Conservation (phyloP, 2,888 invertebrate genomes). For the Rhingia rostrata region DNA sequence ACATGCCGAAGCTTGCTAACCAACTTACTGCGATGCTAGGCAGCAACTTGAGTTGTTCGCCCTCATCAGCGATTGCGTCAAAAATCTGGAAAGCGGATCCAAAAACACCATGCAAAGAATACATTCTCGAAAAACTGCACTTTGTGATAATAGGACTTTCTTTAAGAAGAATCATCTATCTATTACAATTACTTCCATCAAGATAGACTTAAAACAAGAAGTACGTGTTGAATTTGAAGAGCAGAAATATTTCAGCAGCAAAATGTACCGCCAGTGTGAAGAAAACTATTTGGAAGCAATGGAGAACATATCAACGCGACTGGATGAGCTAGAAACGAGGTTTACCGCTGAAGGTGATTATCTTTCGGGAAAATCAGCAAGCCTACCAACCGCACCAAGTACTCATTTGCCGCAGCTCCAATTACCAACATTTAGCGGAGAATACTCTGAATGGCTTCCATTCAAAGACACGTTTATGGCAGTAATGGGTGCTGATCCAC, state of each 20-base stretch:
- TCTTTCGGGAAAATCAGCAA: conserved; percentile 1
- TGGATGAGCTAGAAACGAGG: background rate
- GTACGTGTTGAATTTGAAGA: background rate
- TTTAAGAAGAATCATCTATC: conserved; percentile 7
- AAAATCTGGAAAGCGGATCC: no score
- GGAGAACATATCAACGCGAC: background rate
- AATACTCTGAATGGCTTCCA: no score
- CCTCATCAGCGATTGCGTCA: no score
- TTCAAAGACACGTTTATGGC: no score
- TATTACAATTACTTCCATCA: conserved; percentile 1
- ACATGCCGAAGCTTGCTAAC: no score
- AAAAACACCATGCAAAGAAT: no score
- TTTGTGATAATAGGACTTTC: conserved; percentile 9
- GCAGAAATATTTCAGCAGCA: background rate
- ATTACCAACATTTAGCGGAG: no score
- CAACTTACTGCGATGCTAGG: no score
- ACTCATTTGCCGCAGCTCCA: no score
- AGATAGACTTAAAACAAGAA: conserved; percentile 7
- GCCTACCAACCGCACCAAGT: background rate
- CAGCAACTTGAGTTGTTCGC: no score
- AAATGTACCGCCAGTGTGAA: no score
- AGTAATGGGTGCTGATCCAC: background rate
- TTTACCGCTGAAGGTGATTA: background rate
- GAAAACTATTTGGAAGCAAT: no score
- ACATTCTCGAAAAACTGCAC: conserved; percentile 7